Conservation (phyloP, 2,888 invertebrate genomes). For the Odontocerum albicorne region DNA sequence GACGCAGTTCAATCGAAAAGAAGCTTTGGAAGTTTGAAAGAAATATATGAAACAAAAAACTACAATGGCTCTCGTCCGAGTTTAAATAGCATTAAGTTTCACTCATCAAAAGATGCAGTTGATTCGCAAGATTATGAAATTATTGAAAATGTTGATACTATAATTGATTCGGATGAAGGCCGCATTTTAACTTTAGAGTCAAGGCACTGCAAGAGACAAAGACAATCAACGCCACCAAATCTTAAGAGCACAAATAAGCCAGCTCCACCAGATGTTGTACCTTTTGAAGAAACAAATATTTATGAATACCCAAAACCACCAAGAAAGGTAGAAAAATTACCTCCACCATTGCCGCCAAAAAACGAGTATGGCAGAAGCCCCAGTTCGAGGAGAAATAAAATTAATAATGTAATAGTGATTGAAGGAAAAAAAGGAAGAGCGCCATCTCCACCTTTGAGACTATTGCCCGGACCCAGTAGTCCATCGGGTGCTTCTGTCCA, state of each 20-base stretch:
- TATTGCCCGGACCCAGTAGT: constrained; percentile 45
- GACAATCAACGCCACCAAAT: constrained; percentile 59
- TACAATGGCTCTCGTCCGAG: constrained; percentile 51
- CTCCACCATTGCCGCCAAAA: constrained; percentile 60
- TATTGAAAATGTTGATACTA: constrained; percentile 26
- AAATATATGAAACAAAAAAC: constrained; percentile 70
- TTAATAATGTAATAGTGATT: constrained; percentile 39
- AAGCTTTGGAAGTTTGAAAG: constrained; percentile 59
- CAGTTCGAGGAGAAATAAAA: constrained; percentile 50
- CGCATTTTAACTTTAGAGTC: constrained; percentile 70
- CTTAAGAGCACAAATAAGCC: constrained; percentile 52
- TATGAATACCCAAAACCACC: constrained; percentile 66
- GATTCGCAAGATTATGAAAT: constrained; percentile 35
- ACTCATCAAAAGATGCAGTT: constrained; percentile 10
- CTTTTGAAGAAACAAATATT: constrained; percentile 57
- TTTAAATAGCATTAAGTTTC: constrained; percentile 38
- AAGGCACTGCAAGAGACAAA: constrained; percentile 72
- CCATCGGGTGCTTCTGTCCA: constrained; percentile 57
- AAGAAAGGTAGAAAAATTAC: constrained; percentile 49
- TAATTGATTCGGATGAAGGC: constrained; percentile 55
- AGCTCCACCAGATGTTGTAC: constrained; percentile 68
- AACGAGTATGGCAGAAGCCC: constrained; percentile 68
- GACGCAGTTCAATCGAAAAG: constrained; percentile 12
- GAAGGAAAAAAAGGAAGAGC: constrained; percentile 39
- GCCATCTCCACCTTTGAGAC: constrained; percentile 15